Evolutionary conservation across 2,113 vertebrate species (phyloP).

Genomic region (Psettodes erumei): DNA sequence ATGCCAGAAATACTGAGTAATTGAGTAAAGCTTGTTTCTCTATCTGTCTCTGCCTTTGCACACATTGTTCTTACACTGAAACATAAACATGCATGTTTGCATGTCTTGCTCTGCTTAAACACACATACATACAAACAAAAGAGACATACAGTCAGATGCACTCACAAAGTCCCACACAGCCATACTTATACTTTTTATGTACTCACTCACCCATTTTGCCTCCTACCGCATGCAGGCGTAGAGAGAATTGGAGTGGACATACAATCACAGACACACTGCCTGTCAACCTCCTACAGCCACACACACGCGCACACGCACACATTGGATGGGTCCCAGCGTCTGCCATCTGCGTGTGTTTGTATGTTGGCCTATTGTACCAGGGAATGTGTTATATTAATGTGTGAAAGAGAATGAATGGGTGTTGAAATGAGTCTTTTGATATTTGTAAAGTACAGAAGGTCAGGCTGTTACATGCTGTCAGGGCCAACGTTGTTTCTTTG

Average conservation of each 20-base stretch:
- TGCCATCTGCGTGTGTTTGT: slow-evolving; percentile 83
- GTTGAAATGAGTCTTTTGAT: slow-evolving; percentile 84
- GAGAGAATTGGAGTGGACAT: slow-evolving; percentile 60
- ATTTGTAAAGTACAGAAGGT: slow-evolving; percentile 84
- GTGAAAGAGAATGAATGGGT: slow-evolving; percentile 83
- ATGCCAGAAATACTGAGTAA: slow-evolving; percentile 74
- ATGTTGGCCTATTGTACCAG: slow-evolving; percentile 83
- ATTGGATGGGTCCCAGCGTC: slow-evolving; percentile 78
- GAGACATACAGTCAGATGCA: slow-evolving; percentile 12
- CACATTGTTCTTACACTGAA: slow-evolving; percentile 47
- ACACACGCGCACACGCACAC: slow-evolving; percentile 52
- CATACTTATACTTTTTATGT: slow-evolving; percentile 1
- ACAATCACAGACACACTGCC: slow-evolving; percentile 69
- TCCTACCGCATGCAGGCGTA: slow-evolving; percentile 24
- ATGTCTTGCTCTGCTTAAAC: slow-evolving; percentile 36
- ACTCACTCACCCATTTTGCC: slow-evolving; percentile 2
- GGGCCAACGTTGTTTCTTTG: slow-evolving; percentile 75
- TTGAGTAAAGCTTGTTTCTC: slow-evolving; percentile 57
- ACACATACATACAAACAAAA: neutral
- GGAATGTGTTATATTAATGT: slow-evolving; percentile 83
- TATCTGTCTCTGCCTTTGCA: slow-evolving; percentile 54
- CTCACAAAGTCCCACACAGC: slow-evolving; percentile 4
- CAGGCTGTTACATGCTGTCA: slow-evolving; percentile 80
- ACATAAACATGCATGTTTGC: slow-evolving; percentile 59
- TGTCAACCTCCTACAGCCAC: slow-evolving; percentile 75